phyloP scores from a whole-genome alignment of 1,140 invertebrate species.

The Parapsyche elsis region DNA sequence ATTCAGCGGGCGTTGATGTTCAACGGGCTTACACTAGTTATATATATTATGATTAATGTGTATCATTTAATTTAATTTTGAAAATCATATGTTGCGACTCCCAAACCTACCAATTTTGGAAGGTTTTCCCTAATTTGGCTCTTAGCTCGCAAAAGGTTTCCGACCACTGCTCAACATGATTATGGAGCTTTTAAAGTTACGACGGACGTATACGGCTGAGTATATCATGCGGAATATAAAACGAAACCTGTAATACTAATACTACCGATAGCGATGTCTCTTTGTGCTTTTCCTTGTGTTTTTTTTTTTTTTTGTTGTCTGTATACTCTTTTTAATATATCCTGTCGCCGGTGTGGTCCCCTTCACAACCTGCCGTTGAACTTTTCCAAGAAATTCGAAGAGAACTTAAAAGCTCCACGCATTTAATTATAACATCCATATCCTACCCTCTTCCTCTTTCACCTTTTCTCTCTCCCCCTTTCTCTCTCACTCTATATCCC shows the following conservation, averaged over 20 bases:
- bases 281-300: background rate
- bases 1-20: too few relatives aligned
- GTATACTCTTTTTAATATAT: background rate
- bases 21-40: too few relatives aligned
- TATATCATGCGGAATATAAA: slow-evolving; percentile 20
- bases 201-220: background rate
- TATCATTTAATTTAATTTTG: too few relatives aligned
- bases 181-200: slow-evolving; percentile 14
- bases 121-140: too few relatives aligned
- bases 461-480: too few relatives aligned
- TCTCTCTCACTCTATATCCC: too few relatives aligned
- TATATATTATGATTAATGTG: too few relatives aligned
- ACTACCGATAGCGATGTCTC: background rate
- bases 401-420: background rate
- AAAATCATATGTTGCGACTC: too few relatives aligned
- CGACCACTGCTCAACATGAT: too few relatives aligned
- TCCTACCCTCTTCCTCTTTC: too few relatives aligned
- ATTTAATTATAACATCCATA: slow-evolving; percentile 4
- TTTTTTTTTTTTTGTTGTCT: background rate
- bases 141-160: too few relatives aligned
- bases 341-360: background rate
- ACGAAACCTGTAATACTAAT: background rate
- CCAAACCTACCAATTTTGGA: too few relatives aligned
- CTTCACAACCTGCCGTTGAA: background rate
- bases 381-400: background rate